Conservation (phyloP, 2,888 invertebrate genomes). For the Apamea sordens region DNA sequence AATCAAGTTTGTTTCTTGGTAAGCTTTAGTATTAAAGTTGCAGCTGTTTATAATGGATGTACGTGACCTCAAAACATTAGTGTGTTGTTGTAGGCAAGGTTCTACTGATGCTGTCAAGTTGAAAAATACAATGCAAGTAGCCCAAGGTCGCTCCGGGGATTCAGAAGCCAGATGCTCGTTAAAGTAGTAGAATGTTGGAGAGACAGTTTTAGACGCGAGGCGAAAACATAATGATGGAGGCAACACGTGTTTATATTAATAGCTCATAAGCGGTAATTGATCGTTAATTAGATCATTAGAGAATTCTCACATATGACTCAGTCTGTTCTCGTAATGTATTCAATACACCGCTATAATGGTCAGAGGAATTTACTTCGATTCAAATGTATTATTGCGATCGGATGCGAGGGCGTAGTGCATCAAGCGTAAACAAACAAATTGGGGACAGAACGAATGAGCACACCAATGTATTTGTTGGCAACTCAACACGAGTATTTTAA, state of each 20-base stretch:
- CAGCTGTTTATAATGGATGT: neutral
- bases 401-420: constrained; percentile 43
- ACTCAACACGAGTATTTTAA: constrained; percentile 28
- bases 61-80: constrained; percentile 17
- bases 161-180: constrained; percentile 41
- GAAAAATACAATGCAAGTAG: constrained; percentile 46
- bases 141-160: constrained; percentile 43
- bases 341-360: neutral
- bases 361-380: constrained; percentile 23
- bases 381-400: constrained; percentile 40
- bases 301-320: constrained; percentile 15
- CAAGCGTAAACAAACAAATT: constrained; percentile 55
- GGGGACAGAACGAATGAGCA: constrained; percentile 55
- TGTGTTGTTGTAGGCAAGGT: constrained; percentile 19
- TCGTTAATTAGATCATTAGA: constrained; percentile 28
- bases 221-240: constrained; percentile 22
- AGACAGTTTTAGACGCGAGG: constrained; percentile 41
- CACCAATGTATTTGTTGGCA: constrained; percentile 48
- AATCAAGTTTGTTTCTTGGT: neutral
- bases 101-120: constrained; percentile 28
- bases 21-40: neutral
- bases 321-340: constrained; percentile 3
- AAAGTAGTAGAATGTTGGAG: constrained; percentile 25
- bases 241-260: constrained; percentile 36
- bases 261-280: constrained; percentile 27